phyloP scores from a whole-genome alignment of 2,888 invertebrate species.

The Limnephilus rhombicus region DNA sequence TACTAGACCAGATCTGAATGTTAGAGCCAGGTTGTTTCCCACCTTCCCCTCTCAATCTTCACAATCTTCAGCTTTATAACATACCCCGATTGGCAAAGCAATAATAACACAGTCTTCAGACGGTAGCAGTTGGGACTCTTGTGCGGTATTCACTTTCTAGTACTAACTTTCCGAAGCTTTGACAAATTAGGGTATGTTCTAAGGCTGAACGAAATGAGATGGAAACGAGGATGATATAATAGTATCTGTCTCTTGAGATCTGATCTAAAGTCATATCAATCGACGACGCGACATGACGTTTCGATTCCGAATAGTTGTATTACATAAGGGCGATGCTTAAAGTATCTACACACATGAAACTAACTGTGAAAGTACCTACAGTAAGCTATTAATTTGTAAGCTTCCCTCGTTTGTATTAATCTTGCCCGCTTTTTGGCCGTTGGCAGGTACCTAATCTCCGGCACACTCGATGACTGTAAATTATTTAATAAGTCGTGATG shows the following conservation, averaged over 20 bases:
- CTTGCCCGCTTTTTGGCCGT: slow-evolving; percentile 22
- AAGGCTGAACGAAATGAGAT: background rate
- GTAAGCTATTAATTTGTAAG: background rate
- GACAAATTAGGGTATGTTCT: background rate
- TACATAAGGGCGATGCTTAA: background rate
- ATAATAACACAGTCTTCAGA: too few species aligned
- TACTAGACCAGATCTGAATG: too few species aligned
- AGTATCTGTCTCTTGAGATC: background rate
- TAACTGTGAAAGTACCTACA: background rate
- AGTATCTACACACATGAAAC: background rate
- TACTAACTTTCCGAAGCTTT: too few species aligned
- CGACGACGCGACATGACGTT: too few species aligned
- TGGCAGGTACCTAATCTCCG: slow-evolving; percentile 19
- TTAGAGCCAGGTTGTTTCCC: too few species aligned
- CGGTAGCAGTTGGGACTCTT: background rate
- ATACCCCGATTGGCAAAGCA: too few species aligned
- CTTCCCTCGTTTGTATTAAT: slow-evolving; percentile 11
- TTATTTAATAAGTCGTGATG: slow-evolving; percentile 11
- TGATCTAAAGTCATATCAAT: background rate
- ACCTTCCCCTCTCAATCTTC: too few species aligned
- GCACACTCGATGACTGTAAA: background rate
- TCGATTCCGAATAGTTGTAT: background rate
- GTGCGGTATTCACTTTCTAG: background rate
- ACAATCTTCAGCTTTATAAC: too few species aligned
- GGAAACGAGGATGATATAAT: too few species aligned